Evolutionary conservation across 2,113 vertebrate species (phyloP).

Genomic region (Eleginops maclovinus): DNA sequence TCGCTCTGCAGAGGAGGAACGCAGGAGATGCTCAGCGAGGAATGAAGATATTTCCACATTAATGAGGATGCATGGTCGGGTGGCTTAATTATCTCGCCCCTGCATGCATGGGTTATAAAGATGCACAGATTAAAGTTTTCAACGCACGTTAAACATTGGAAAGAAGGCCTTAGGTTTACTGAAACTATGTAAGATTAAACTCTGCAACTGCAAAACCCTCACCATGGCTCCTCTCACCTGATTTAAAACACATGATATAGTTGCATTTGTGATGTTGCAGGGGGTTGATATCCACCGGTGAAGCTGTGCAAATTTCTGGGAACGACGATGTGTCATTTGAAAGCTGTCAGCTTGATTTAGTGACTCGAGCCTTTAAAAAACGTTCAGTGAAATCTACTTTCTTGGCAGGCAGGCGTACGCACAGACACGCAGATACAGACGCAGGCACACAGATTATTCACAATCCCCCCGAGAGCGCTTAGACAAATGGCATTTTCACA

Average conservation of each 20-base stretch:
- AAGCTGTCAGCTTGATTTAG: slow-evolving; percentile 67
- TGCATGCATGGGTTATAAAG: slow-evolving; percentile 39
- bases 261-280: slow-evolving; percentile 36
- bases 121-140: slow-evolving; percentile 51
- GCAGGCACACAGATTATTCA: slow-evolving; percentile 59
- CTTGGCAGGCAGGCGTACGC: slow-evolving; percentile 49
- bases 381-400: slow-evolving; percentile 59
- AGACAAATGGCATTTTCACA: slow-evolving; percentile 69
- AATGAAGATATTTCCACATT: slow-evolving; percentile 48
- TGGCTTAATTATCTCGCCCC: slow-evolving; percentile 28
- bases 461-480: slow-evolving; percentile 53
- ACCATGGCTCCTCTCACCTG: slow-evolving; percentile 9
- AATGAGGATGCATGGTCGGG: slow-evolving; percentile 53
- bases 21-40: slow-evolving; percentile 29
- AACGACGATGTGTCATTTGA: slow-evolving; percentile 53
- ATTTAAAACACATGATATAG: slow-evolving; percentile 34
- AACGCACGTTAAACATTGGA: slow-evolving; percentile 11
- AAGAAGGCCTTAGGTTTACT: slow-evolving; percentile 28
- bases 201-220: slow-evolving; percentile 31
- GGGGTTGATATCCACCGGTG: slow-evolving; percentile 32
- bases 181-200: slow-evolving; percentile 9
- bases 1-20: slow-evolving; percentile 6
- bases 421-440: slow-evolving; percentile 37
- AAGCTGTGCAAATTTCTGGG: slow-evolving; percentile 57
- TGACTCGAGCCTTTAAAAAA: slow-evolving; percentile 49